These are phyloP conservation scores for Spongia lamella DNA, from an alignment of 37 sponge, comb jelly and placozoan genomes.

Conservation along the genomic window DNA sequence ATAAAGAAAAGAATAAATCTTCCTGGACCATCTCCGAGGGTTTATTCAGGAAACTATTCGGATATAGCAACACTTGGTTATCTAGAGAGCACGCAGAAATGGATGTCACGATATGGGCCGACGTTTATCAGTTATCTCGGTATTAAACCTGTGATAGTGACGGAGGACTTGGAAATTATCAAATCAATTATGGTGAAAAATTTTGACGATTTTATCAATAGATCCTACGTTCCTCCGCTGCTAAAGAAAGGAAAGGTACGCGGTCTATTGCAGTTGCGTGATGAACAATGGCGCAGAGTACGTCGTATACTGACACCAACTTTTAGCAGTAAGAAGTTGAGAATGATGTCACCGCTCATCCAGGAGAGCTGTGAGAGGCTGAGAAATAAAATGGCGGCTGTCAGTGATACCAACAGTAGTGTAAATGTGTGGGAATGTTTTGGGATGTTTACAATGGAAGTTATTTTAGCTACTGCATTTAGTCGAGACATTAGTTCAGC, in stretches of 20 bases:
- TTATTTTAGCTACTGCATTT: conserved; percentile 68
- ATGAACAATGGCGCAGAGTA: conserved; percentile 44
- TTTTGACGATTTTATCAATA: conserved; percentile 41
- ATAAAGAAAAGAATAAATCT: no score
- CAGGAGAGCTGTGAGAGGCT: conserved; percentile 29
- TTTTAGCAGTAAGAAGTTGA: conserved; percentile 64
- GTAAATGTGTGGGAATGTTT: conserved; percentile 52
- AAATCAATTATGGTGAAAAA: conserved; percentile 57
- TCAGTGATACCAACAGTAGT: conserved; percentile 35
- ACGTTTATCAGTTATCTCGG: conserved; percentile 38
- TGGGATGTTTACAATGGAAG: conserved; percentile 63
- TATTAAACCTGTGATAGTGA: conserved; percentile 7
- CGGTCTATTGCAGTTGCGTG: conserved; percentile 48
- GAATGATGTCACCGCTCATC: conserved; percentile 69
- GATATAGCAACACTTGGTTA: no score
- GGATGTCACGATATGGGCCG: no score
- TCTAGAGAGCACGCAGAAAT: no score
- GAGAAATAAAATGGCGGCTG: conserved; percentile 17
- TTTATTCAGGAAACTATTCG: no score
- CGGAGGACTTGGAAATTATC: conserved; percentile 58
- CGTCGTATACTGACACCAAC: conserved; percentile 61
- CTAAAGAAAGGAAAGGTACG: not conserved
- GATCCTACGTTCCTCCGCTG: not conserved
- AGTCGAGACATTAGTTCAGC: conserved; percentile 40
- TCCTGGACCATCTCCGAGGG: no score